Evolutionary conservation across 2,113 vertebrate genomes (phyloP).

Genomic region (Riparia riparia): DNA sequence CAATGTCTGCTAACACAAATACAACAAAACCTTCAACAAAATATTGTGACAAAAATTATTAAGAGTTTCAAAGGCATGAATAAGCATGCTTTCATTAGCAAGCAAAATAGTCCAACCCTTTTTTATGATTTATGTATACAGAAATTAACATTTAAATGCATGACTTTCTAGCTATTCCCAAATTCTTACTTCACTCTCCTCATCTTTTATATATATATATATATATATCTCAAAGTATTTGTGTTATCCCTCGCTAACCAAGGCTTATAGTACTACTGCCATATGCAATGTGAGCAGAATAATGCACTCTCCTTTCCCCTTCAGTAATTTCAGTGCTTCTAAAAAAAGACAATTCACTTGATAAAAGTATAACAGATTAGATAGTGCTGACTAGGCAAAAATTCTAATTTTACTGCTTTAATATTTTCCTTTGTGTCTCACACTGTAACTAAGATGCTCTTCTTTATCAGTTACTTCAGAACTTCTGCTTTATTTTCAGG

Average conservation of each 20-base stretch:
- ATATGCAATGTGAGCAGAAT: background rate
- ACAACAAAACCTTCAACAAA: background rate
- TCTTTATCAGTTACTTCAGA: background rate
- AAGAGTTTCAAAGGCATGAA: background rate
- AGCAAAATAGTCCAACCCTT: background rate
- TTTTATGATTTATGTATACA: background rate
- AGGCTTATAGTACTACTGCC: background rate
- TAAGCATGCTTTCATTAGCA: background rate
- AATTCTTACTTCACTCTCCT: background rate
- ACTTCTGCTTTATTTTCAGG: background rate
- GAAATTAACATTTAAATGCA: background rate
- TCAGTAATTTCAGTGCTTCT: background rate
- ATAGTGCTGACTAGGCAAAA: background rate
- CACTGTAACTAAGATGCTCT: background rate
- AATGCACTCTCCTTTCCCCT: fast-evolving
- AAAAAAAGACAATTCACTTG: background rate
- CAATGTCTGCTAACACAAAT: background rate
- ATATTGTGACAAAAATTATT: background rate
- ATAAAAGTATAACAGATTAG: background rate
- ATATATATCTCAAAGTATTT: background rate
- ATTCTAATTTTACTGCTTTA: background rate
- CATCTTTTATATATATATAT: background rate
- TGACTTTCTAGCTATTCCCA: background rate
- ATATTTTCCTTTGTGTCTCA: background rate
- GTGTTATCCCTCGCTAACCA: background rate